Percentiles rank a stretch among this genome's conserved stretches.
Conservation (phyloP, 2,797 vertebrate species). For the Urophycis tenuis region DNA sequence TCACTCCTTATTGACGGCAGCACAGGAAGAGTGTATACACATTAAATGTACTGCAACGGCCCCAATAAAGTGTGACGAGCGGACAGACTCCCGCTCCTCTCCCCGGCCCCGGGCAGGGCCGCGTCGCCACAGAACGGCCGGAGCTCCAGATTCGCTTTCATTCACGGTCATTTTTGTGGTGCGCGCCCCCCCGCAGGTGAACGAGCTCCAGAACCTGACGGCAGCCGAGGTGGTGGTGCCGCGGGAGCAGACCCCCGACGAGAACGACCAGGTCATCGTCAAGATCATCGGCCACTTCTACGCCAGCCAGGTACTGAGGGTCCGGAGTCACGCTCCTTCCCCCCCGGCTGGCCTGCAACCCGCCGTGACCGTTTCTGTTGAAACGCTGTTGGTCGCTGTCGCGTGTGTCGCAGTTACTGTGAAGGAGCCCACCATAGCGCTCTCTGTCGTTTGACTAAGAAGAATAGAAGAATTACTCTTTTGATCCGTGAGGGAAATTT, state of each 20-base stretch:
- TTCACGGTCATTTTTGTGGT: background rate
- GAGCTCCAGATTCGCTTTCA: too few species aligned
- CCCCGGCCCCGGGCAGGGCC: too few species aligned
- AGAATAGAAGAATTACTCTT: too few species aligned
- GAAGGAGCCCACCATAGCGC: background rate
- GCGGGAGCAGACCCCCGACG: conserved; percentile 88
- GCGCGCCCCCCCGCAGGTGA: conserved; percentile 72
- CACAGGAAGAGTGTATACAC: background rate
- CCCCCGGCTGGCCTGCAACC: too few species aligned
- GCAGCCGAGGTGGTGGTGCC: conserved; percentile 93
- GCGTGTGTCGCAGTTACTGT: background rate
- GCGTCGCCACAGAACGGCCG: background rate
- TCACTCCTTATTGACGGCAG: background rate
- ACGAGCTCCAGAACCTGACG: conserved; percentile 91
- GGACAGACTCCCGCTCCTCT: too few species aligned
- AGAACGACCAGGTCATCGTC: conserved; percentile 92
- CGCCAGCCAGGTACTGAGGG: conserved; percentile 83
- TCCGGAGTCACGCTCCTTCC: background rate
- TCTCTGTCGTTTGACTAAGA: too few species aligned
- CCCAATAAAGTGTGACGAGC: background rate
- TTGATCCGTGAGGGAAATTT: too few species aligned
- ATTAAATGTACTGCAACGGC: background rate
- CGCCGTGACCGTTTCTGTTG: background rate
- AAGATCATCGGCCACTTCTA: conserved; percentile 98
- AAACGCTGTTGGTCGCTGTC: background rate